Conservation (phyloP, 2,888 invertebrate species). For the Boloria selene region DNA sequence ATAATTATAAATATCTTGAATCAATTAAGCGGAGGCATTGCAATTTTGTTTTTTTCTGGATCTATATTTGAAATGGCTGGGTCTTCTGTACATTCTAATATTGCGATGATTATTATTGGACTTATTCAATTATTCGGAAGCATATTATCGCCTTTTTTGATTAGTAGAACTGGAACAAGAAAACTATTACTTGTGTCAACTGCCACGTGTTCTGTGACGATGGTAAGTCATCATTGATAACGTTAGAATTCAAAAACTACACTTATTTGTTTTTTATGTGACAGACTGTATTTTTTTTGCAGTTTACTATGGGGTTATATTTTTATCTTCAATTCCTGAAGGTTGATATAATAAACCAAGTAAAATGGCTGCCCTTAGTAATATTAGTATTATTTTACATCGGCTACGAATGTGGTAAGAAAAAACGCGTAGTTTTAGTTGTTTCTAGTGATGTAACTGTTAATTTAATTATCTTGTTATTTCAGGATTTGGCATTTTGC, state of each 20-base stretch:
- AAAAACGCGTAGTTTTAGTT: neutral
- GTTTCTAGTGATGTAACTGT: neutral
- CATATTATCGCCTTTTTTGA: slow-evolving; percentile 28
- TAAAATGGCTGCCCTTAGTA: slow-evolving; percentile 54
- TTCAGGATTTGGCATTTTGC: slow-evolving; percentile 45
- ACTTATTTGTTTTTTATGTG: too few species aligned
- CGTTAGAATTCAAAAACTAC: too few species aligned
- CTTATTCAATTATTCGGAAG: slow-evolving; percentile 36
- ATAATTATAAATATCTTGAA: slow-evolving; percentile 46
- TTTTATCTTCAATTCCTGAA: slow-evolving; percentile 48
- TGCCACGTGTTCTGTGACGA: slow-evolving; percentile 30
- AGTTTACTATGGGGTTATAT: slow-evolving; percentile 49
- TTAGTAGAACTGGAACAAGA: slow-evolving; percentile 34
- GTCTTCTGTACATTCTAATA: slow-evolving; percentile 30
- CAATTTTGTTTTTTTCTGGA: slow-evolving; percentile 33
- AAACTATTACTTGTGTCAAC: slow-evolving; percentile 30
- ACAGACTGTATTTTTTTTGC: slow-evolving; percentile 30
- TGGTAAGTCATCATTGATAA: slow-evolving; percentile 27
- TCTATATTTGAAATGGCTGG: slow-evolving; percentile 37
- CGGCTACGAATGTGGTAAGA: slow-evolving; percentile 52
- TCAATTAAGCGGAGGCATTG: slow-evolving; percentile 30
- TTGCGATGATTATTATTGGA: slow-evolving; percentile 35
- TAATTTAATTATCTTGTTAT: neutral
- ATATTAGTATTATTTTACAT: slow-evolving; percentile 52
- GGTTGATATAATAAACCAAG: slow-evolving; percentile 32